Conservation (phyloP, 2,797 vertebrate genomes). For the Vespertilio murinus region DNA sequence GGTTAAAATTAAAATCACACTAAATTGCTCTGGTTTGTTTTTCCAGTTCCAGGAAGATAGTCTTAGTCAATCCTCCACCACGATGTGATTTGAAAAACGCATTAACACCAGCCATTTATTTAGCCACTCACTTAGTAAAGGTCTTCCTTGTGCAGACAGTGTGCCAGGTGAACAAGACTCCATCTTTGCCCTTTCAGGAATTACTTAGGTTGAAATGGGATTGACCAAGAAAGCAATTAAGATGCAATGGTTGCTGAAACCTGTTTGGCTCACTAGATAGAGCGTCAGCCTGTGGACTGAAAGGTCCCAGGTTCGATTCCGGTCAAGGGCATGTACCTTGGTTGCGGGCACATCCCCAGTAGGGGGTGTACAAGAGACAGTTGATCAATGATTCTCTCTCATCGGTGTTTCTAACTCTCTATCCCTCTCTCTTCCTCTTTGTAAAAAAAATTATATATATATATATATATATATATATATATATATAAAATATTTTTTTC, state of each 20-base stretch:
- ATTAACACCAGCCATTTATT: background rate
- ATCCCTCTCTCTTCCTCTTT: no score
- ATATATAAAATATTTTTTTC: no score
- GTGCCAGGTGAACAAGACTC: background rate
- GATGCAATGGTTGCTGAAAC: background rate
- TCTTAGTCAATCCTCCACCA: background rate
- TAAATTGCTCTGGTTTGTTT: slow-evolving; percentile 19
- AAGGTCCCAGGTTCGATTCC: no score
- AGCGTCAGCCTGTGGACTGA: no score
- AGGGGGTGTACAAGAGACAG: no score
- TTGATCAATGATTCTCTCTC: no score
- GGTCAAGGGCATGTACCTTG: no score
- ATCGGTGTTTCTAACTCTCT: no score
- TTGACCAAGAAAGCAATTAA: background rate
- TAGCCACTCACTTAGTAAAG: background rate
- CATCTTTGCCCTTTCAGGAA: background rate
- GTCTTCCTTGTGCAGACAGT: background rate
- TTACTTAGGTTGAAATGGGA: background rate
- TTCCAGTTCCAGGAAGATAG: background rate
- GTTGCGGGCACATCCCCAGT: no score
- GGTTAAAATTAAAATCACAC: slow-evolving; percentile 55
- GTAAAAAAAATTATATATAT: no score
- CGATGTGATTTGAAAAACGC: background rate
- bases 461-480: no score
- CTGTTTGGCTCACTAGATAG: no score